Evolutionary conservation across 2,797 vertebrate species (phyloP), one percentile per base, ranked within the genome.

Genomic region (Ataeniobius toweri): DNA sequence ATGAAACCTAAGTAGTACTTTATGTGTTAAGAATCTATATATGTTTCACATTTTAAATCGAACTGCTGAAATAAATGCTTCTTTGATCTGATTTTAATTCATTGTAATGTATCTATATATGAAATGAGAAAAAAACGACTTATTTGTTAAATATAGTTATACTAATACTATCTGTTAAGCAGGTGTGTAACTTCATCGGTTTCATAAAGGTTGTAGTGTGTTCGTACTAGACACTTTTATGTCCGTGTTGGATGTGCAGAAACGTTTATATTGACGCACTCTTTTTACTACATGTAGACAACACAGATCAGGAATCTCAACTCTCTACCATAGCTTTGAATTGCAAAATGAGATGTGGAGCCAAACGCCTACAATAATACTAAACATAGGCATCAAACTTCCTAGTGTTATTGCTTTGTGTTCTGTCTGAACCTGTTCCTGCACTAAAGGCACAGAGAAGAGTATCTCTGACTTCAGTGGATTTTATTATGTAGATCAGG

Each of bases 391-490:
- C 36, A 26, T 39, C 70, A 75, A 78, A 16, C 39, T 1, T 22
- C 55, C 6, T 24, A 46, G 67, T 71, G 28, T 8, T 13, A 39
- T 31, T 48, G 67, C 59, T 51, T 0, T 20, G 74, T 39, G 73
- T 48, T 73, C 41, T 75, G 85, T 69, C 84, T 50, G 20, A 88
- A 86, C 90, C 24, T 88, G 89, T 80, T 73, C 67, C 65, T 22
- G 28, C 72, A 41, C 70, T 82, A 51, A 41, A 72, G 59, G 74
- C 75, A 71, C 44, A 50, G 61, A 65, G n/a, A 76, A 75, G 76
- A 87, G 72, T 73, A 67, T 41, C 20, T 53, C 76, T 44, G 16
- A 51, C 22, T 16, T 18, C n/a, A 14, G 24, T 41, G 14, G 13
- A 65, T 59, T 71, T 59, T 7, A 28, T 79, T 65, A 12, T 55